Base-by-base conservation (phyloP, 2,113 vertebrate species). In the Capreolus pygargus region DNA sequence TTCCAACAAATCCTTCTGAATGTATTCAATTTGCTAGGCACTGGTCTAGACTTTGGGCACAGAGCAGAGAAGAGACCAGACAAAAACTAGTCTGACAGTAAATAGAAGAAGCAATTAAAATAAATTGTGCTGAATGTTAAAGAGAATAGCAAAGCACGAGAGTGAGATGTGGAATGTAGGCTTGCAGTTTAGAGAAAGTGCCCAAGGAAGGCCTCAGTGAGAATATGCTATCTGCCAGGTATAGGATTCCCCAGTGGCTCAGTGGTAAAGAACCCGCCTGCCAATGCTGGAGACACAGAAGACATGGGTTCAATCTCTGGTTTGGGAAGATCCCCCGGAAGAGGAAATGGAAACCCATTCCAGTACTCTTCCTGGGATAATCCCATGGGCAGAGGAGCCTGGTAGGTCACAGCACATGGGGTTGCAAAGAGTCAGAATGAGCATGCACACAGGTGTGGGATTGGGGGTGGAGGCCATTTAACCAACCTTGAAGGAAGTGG, bases 1-100 rank as follows among this genome's bases (percentile, higher is more conserved):
- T 95, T 91, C 54, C 33, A 91, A 50, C 39, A 90, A 86, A 33
- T 74, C 90, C 82, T 81, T 93, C 93, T 60, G 70, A 82, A 76
- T 87, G 21, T 13, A 15, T 87, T n/a, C 47, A 39, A n/a, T 57
- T 47, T 87, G 54, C 14, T 58, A 47, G 39, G 33, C 25, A 43
- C 33, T 83, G 25, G 27, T 76, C 94, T 83, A 83, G 52, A 43
- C 54, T 54, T 45, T 88, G 61, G 33, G n/a, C 33, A 67, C 52
- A 64, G 19, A 58, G 39, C 83, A 78, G 28, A 52, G 21, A 78
- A 58, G 1, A 82, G 61, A 84, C 39, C 16, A 79, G 61, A 88
- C 16, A 93, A 84, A 82, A 96, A 36, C 50, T 83, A 84, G 33
- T 88, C 47, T 88, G 33, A 84, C 3, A 27, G 17, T 83, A 88